phyloP scores from a whole-genome alignment of 2,113 vertebrate genomes.

The Turdus rufiventris region DNA sequence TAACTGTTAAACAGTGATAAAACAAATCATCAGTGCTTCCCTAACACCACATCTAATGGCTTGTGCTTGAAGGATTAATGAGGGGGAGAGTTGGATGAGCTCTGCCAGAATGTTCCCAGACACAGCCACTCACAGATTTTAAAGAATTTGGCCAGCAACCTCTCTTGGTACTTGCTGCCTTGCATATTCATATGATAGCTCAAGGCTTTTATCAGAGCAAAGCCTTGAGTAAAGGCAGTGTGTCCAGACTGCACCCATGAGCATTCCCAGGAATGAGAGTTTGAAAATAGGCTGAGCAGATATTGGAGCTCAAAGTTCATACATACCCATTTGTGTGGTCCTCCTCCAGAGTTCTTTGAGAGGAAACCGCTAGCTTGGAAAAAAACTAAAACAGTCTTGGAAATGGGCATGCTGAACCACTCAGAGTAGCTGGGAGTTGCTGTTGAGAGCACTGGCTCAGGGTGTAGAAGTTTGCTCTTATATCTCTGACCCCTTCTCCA shows the following conservation, averaged over 20 bases:
- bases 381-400: background rate
- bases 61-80: background rate
- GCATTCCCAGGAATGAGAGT: background rate
- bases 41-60: background rate
- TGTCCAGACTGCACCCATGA: background rate
- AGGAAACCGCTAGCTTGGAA: background rate
- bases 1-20: background rate
- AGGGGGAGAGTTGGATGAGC: background rate
- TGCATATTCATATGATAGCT: background rate
- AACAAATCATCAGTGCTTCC: background rate
- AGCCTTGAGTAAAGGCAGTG: background rate
- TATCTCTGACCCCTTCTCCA: fast-evolving
- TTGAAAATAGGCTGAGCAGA: background rate
- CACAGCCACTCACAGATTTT: background rate
- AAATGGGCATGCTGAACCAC: background rate
- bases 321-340: fast-evolving
- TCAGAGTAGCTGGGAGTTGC: background rate
- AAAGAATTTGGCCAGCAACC: background rate
- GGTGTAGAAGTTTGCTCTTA: background rate
- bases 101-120: background rate
- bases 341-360: background rate
- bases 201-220: background rate
- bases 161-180: background rate
- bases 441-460: background rate
- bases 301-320: background rate